Evolutionary conservation across 2,113 vertebrate species (phyloP).

Genomic region (Rhombomys opimus): DNA sequence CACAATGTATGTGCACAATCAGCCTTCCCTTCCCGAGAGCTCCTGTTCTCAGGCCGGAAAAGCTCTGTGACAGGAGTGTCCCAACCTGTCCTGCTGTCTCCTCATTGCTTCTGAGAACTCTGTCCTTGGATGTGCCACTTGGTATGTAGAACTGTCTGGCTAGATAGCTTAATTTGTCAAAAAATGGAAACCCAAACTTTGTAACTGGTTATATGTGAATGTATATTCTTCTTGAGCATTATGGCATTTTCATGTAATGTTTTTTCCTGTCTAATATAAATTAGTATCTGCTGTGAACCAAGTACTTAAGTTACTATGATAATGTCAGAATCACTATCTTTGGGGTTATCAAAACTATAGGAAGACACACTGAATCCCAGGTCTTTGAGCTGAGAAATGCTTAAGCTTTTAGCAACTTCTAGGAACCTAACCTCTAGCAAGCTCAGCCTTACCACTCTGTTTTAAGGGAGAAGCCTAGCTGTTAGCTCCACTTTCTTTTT

Average conservation of each 20-base stretch:
- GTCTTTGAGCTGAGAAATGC: not conserved
- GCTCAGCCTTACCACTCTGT: not conserved
- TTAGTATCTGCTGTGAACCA: not conserved
- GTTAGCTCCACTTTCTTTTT: not conserved
- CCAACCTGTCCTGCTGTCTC: not conserved
- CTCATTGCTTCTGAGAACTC: constrained; percentile 54
- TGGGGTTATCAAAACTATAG: not conserved
- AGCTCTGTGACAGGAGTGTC: constrained; percentile 17
- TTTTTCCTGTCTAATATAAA: constrained; percentile 30
- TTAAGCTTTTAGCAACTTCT: not conserved
- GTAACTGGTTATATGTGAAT: constrained; percentile 53
- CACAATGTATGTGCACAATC: constrained; percentile 40
- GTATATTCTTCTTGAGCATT: constrained; percentile 47
- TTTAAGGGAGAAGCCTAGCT: not conserved
- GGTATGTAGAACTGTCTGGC: constrained; percentile 50
- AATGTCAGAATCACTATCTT: constrained; percentile 1
- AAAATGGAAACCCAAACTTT: not conserved
- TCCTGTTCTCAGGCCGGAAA: constrained; percentile 42
- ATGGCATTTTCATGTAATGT: not conserved
- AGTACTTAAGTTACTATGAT: constrained; percentile 31
- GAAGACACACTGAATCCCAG: not conserved
- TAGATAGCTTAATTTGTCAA: constrained; percentile 51
- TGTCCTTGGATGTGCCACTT: constrained; percentile 1
- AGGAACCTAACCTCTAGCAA: not conserved
- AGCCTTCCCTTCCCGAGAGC: constrained; percentile 42